A percentile compares a stretch with the other conserved stretches of the same genome.
These are phyloP conservation scores for Unio delphinus DNA, from an alignment of 2,888 invertebrate genomes.

Conservation along the genomic window DNA sequence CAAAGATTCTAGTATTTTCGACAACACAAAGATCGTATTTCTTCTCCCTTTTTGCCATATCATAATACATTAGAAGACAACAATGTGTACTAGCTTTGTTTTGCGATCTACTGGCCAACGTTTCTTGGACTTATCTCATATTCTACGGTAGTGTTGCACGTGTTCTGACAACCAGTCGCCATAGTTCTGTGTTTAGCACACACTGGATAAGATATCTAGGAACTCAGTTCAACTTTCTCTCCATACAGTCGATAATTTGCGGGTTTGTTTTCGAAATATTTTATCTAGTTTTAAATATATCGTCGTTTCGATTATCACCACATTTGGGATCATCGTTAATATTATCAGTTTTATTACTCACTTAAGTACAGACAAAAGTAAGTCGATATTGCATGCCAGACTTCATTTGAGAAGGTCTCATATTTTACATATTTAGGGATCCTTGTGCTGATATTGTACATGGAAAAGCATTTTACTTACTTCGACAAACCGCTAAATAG, in stretches of 20 bases:
- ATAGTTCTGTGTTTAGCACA: conserved; percentile 14
- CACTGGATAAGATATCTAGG: conserved; percentile 27
- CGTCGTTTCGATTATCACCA: too few species aligned
- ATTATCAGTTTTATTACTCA: too few species aligned
- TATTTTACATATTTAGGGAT: too few species aligned
- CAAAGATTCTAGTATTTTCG: conserved; percentile 24
- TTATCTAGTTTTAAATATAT: too few species aligned
- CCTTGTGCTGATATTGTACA: too few species aligned
- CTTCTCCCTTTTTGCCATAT: too few species aligned
- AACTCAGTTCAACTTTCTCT: conserved; percentile 25
- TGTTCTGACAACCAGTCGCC: conserved; percentile 13
- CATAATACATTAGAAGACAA: conserved; percentile 7
- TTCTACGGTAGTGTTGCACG: conserved; percentile 11
- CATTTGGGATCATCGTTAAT: too few species aligned
- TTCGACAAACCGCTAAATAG: too few species aligned
- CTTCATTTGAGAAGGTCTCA: too few species aligned
- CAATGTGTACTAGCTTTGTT: conserved; percentile 20
- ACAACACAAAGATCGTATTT: conserved; percentile 20
- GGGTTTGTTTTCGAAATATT: conserved; percentile 19
- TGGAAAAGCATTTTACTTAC: too few species aligned
- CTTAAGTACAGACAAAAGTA: too few species aligned
- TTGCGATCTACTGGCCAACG: conserved; percentile 27
- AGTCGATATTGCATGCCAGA: too few species aligned
- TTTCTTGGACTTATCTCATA: background rate
- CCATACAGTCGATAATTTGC: conserved; percentile 25